A percentile compares a stretch with the other conserved stretches of the same genome.
These are phyloP conservation scores for Sebastes melanostomus DNA, from an alignment of 2,797 vertebrate species.

Conservation along the genomic window DNA sequence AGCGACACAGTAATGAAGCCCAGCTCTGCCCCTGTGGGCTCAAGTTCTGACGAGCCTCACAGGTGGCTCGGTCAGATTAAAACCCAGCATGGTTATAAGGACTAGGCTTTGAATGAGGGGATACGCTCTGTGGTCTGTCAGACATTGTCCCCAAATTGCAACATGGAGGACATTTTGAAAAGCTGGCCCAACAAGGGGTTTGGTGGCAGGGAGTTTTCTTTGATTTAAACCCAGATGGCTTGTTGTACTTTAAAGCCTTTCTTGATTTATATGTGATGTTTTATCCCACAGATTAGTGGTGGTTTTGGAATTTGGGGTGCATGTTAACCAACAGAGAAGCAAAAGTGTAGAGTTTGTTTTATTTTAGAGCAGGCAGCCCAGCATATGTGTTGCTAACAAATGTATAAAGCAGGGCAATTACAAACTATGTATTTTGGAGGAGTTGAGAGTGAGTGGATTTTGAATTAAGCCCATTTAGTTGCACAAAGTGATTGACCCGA, in stretches of 20 bases:
- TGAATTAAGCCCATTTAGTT: constrained; percentile 35
- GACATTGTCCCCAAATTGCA: constrained; percentile 75
- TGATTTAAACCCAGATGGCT: constrained; percentile 71
- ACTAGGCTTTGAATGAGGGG: constrained; percentile 72
- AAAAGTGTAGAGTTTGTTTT: neutral
- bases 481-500: constrained; percentile 39
- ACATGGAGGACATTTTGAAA: constrained; percentile 68
- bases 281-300: constrained; percentile 10
- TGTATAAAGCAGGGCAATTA: neutral
- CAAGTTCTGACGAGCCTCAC: constrained; percentile 81
- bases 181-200: constrained; percentile 51
- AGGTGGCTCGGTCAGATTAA: constrained; percentile 84
- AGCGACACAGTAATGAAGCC: constrained; percentile 79
- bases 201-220: constrained; percentile 57
- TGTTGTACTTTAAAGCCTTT: constrained; percentile 46
- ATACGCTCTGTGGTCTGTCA: constrained; percentile 67
- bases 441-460: constrained; percentile 22
- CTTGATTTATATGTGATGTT: constrained; percentile 27
- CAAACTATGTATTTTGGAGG: constrained; percentile 20
- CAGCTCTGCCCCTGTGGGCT: constrained; percentile 76
- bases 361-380: neutral
- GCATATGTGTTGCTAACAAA: neutral
- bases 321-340: constrained; percentile 2
- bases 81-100: constrained; percentile 71
- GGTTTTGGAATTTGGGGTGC: neutral